A percentile compares a stretch with the other conserved stretches of the same genome.
Evolutionary conservation across 2,113 vertebrate genomes (phyloP).

Genomic region (Clarias magur): DNA sequence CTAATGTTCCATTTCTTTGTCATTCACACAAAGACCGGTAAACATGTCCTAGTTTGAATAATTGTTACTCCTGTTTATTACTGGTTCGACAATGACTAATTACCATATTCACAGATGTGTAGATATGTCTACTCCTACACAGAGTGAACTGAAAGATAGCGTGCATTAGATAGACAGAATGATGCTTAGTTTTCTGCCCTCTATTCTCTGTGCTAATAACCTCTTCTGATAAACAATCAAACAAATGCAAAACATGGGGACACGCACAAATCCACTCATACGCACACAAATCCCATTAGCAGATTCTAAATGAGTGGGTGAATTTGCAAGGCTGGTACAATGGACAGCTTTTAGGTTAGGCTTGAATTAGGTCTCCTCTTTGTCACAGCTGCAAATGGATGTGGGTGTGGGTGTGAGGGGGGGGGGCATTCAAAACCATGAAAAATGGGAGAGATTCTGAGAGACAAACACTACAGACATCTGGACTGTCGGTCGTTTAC

Average conservation of each 20-base stretch:
- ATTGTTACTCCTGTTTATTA: slow-evolving; percentile 18
- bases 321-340: slow-evolving; percentile 32
- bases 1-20: background rate
- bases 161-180: background rate
- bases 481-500: background rate
- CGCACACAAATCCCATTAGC: slow-evolving; percentile 20
- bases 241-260: slow-evolving; percentile 17
- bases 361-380: background rate
- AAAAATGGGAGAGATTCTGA: background rate
- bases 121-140: background rate
- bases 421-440: background rate
- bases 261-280: background rate
- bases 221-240: slow-evolving; percentile 34
- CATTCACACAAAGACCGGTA: background rate
- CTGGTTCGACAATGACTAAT: background rate
- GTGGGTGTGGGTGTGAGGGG: too few species aligned
- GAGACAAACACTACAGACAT: background rate
- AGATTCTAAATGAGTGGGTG: slow-evolving; percentile 19
- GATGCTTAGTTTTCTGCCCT: background rate
- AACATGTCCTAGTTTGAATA: background rate
- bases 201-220: slow-evolving; percentile 29
- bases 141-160: background rate
- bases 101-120: slow-evolving; percentile 7
- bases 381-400: slow-evolving; percentile 2
- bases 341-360: slow-evolving; percentile 12